These are phyloP conservation scores for Homalodisca vitripennis DNA, from an alignment of 1,140 invertebrate species.

Conservation along the genomic window DNA sequence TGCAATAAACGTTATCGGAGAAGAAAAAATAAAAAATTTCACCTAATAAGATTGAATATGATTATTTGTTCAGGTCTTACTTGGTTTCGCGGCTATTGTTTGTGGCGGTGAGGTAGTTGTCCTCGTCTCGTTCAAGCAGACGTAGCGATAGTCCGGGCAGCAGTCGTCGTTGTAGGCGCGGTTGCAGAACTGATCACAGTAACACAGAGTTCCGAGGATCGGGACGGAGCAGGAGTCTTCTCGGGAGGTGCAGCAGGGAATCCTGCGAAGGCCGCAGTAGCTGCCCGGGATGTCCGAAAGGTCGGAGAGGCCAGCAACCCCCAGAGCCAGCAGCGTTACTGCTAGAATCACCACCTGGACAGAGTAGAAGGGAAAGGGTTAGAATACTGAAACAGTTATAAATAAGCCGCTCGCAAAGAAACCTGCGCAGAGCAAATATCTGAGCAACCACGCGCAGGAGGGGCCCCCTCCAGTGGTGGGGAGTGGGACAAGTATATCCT, in stretches of 20 bases:
- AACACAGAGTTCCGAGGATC: slow-evolving; percentile 79
- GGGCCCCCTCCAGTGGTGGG: too few relatives aligned
- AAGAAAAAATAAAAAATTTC: too few relatives aligned
- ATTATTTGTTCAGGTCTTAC: too few relatives aligned
- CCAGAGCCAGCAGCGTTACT: neutral
- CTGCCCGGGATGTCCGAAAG: slow-evolving; percentile 38
- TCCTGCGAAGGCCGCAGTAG: slow-evolving; percentile 44
- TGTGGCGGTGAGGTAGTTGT: slow-evolving; percentile 29
- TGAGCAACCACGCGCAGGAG: too few relatives aligned
- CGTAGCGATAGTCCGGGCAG: slow-evolving; percentile 80
- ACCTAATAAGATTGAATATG: too few relatives aligned
- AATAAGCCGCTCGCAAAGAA: too few relatives aligned
- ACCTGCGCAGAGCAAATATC: too few relatives aligned
- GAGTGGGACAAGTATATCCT: too few relatives aligned
- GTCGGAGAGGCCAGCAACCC: slow-evolving; percentile 1
- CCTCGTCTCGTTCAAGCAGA: slow-evolving; percentile 58
- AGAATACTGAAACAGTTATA: too few relatives aligned
- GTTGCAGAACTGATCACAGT: slow-evolving; percentile 93
- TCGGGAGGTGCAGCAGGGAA: slow-evolving; percentile 65
- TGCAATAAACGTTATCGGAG: too few relatives aligned
- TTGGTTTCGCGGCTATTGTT: too few relatives aligned
- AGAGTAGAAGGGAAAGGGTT: too few relatives aligned
- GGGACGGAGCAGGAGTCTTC: slow-evolving; percentile 73
- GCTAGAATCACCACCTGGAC: neutral
- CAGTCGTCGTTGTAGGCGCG: slow-evolving; percentile 66